A percentile compares a stretch with the other conserved stretches of the same genome.
Evolutionary conservation across 2,888 invertebrate genomes (phyloP).

Genomic region (Orchesella flavescens): DNA sequence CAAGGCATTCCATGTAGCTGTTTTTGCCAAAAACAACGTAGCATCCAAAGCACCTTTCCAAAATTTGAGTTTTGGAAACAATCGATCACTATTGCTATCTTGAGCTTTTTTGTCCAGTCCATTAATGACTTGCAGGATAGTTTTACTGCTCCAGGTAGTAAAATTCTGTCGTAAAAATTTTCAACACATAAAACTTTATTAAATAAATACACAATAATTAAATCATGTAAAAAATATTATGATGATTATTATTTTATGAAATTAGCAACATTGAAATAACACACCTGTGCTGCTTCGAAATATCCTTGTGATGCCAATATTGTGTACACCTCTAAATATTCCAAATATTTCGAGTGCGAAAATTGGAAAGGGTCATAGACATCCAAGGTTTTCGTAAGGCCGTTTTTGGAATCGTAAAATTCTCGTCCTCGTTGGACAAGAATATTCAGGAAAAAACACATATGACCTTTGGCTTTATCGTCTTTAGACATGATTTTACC

Average conservation of each 20-base stretch:
- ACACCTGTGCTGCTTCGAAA: constrained; percentile 26
- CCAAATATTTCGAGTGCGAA: constrained; percentile 33
- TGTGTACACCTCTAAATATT: constrained; percentile 50
- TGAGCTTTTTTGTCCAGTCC: background rate
- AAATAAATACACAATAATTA: background rate
- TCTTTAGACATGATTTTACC: background rate
- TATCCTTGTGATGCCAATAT: constrained; percentile 22
- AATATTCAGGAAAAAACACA: constrained; percentile 33
- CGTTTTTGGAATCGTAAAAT: background rate
- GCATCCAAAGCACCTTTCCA: constrained; percentile 49
- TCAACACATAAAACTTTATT: background rate
- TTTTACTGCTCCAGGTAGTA: background rate
- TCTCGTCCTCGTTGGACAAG: constrained; percentile 42
- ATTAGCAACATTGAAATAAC: background rate
- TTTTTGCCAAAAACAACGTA: constrained; percentile 19
- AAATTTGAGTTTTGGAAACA: constrained; percentile 47
- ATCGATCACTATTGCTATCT: background rate
- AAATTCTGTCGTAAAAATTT: background rate
- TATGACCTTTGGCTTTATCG: background rate
- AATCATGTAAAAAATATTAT: background rate
- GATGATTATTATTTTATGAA: background rate
- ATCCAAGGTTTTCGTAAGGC: no score
- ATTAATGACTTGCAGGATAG: constrained; percentile 35
- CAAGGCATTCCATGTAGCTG: constrained; percentile 41
- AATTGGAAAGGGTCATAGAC: constrained; percentile 41